Conservation (phyloP, 1,140 invertebrate genomes). For the Trypoxylus dichotomus region DNA sequence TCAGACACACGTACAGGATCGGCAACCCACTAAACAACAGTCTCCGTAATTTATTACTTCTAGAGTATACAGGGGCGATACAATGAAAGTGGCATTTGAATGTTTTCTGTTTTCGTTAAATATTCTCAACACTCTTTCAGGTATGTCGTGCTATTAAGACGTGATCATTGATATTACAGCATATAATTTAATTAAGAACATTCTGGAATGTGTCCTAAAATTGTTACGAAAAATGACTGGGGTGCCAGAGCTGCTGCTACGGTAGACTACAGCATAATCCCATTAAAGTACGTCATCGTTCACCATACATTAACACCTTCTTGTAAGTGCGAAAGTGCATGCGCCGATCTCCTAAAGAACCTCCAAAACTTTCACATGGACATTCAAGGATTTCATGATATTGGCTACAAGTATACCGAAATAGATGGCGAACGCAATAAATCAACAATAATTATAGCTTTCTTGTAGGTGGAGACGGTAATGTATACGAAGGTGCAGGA, state of each 20-base stretch:
- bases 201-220: constrained; percentile 43
- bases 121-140: not conserved
- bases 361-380: constrained; percentile 66
- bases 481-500: constrained; percentile 74
- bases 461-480: constrained; percentile 74
- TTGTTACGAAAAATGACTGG: constrained; percentile 46
- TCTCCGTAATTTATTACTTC: not conserved
- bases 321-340: constrained; percentile 59
- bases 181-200: constrained; percentile 34
- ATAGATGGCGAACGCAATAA: not conserved
- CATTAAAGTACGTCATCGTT: constrained; percentile 65
- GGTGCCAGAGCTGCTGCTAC: constrained; percentile 54
- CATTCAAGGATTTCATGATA: constrained; percentile 59
- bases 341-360: constrained; percentile 53
- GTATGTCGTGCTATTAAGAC: not conserved
- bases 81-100: not conserved
- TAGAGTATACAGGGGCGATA: not conserved
- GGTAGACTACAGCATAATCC: constrained; percentile 59
- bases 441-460: constrained; percentile 59
- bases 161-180: not conserved
- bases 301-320: constrained; percentile 67
- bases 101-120: not conserved
- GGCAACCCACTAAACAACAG: constrained; percentile 18
- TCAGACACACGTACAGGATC: not conserved
- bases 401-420: constrained; percentile 64